phyloP scores from a whole-genome alignment of 2,113 vertebrate genomes.

The Myiagra hebetior region DNA sequence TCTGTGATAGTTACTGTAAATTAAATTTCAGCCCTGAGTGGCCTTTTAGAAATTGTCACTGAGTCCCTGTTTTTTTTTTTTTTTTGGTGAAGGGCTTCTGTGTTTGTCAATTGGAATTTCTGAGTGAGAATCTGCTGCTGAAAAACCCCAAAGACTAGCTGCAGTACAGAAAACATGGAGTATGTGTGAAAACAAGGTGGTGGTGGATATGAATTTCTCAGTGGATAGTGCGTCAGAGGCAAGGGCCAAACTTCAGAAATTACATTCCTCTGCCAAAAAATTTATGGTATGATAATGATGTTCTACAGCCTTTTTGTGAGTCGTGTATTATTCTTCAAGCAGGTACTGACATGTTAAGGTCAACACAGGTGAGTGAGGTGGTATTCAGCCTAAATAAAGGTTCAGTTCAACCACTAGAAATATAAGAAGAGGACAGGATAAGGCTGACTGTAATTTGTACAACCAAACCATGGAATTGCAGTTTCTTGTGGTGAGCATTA shows the following conservation, averaged over 20 bases:
- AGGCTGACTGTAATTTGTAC: background rate
- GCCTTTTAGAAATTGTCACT: background rate
- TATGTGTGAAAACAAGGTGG: accelerated
- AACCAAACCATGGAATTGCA: background rate
- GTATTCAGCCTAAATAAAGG: background rate
- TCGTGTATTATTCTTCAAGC: background rate
- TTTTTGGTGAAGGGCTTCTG: background rate
- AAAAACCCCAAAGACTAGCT: background rate
- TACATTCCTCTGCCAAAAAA: background rate
- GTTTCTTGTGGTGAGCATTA: background rate
- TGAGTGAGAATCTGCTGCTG: background rate
- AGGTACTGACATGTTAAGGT: background rate
- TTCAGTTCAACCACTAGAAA: background rate
- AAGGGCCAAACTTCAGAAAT: background rate
- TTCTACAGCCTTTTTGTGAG: background rate
- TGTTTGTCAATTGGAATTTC: background rate
- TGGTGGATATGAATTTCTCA: background rate
- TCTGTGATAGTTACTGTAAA: background rate
- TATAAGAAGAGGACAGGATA: background rate
- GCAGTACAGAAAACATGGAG: background rate
- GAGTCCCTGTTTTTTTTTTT: background rate
- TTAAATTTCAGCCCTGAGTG: background rate
- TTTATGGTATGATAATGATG: background rate
- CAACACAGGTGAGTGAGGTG: background rate
- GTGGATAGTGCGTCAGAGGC: background rate